Evolutionary conservation across 2,113 vertebrate species (phyloP), one percentile per base, ranked within the genome.

Genomic region (Varanus salvator): DNA sequence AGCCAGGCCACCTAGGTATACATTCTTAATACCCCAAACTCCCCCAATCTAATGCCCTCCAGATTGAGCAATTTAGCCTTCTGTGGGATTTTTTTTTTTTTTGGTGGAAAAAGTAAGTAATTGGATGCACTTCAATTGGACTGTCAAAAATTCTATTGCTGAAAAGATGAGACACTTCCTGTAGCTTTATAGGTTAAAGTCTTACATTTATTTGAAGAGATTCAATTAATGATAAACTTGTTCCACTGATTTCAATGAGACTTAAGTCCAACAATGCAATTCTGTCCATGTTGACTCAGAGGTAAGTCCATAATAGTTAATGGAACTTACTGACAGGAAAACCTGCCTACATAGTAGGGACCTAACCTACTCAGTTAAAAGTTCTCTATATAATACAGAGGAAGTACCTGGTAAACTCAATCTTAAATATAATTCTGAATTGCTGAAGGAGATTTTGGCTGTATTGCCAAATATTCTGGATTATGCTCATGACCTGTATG

Each of bases 1-100:
- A 82, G 21, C 57, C 0, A 80, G 23, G 23, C 3, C 1, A 87
- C 11, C 76, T 0, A 74, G 25, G 23, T 14, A 4, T 82, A 31
- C 52, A 74, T 52, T 25, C 54, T 44, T 57, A 14, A 44, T 34
- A 66, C 4, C 44, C 11, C 4, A 81, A 11, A 52, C 21, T 84
- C 52, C 48, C 27, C 17, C 31, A 71, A 52, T 19, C 19, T 64
- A 19, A 50, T 54, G 48, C 48, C 8, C 66, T 50, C 17, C 68
- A 85, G 31, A n/a, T 50, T 44, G 2, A 44, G 38, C 38, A 15
- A 6, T 57, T 74, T 29, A 50, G 14, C 25, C 31, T 69, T 29
- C 8, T 15, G 5, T 2, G 3, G 11, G 21, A 64, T 21, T 25
- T 66, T 19, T 23, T 4, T 66, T 23, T 66, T 23, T 3, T 66